Percentiles rank a stretch among this genome's conserved stretches.
Conservation (phyloP, 2,113 vertebrate genomes). For the Salvelinus alpinus region DNA sequence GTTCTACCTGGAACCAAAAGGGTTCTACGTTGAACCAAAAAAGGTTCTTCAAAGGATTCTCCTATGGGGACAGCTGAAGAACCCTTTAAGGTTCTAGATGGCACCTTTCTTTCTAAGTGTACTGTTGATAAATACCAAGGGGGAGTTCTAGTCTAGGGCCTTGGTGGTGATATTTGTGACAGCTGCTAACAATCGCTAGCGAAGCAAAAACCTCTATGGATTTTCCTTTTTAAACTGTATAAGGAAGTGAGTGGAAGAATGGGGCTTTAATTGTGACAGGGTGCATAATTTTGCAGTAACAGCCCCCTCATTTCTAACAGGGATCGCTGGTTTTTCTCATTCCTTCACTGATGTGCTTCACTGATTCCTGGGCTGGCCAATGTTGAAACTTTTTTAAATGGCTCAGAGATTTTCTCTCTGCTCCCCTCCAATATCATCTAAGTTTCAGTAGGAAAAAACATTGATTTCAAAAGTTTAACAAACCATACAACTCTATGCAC, state of each 20-base stretch:
- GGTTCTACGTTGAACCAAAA: no score
- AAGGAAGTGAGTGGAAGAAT: conserved; percentile 25
- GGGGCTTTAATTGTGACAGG: conserved; percentile 52
- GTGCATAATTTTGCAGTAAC: conserved; percentile 41
- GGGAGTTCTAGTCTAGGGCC: conserved; percentile 46
- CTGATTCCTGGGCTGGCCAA: background rate
- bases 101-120: no score
- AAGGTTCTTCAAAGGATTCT: no score
- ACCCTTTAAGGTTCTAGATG: no score
- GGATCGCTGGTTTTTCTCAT: background rate
- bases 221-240: conserved; percentile 21
- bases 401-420: no score
- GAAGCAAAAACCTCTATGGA: conserved; percentile 20
- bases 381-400: no score
- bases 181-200: conserved; percentile 43
- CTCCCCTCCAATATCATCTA: no score
- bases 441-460: no score
- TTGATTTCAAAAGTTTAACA: no score
- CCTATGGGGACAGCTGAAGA: no score
- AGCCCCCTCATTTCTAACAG: background rate
- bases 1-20: no score
- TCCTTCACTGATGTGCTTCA: conserved; percentile 11
- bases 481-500: no score
- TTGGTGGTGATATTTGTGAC: conserved; percentile 12
- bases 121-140: conserved; percentile 41